Base-by-base conservation (phyloP, 2,888 invertebrate genomes). In the Cheilosia urbana region DNA sequence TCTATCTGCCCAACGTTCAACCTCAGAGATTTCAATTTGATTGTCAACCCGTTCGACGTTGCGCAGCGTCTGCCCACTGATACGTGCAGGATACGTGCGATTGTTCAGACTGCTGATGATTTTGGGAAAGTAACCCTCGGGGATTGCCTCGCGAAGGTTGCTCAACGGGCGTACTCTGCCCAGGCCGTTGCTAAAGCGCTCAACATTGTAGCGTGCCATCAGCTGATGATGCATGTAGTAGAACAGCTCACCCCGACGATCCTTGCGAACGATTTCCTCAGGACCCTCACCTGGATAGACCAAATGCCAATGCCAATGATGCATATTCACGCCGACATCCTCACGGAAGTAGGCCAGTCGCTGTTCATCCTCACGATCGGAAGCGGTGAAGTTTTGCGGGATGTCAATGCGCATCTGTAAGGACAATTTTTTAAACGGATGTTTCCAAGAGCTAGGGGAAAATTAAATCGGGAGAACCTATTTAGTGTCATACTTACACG, bases 231-330 rank as follows among this genome's bases (percentile, higher is more conserved):
- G 96, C 95, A 96, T 95, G 89, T 95, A 96, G 89, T 94, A 96
- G 91, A 96, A 96, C 2, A 96, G 92, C 91, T 96, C 96, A 15
- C 96, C 96, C 49, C 95, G 94, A 79, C 96, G 93, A 90, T 96
- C 95, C 90, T 97, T 96, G 62, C 93, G 93, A 4, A 97, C 96
- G 49, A 96, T 94, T 49, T 93, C 91, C 15, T 90, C 89, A 19
- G 94, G 93, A 0, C 95, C 94, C 75, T 95, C 94, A 90, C 95
- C 95, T 0, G 97, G 97, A 90, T 97, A 97, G 1, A 97, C 97
- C 88, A 97, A 93, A 91, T 97, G 97, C 97, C 97, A 97, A 90
- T 97, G 97, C 97, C 97, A 97, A 91, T 97, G 97, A 91, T 97
- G 97, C 65, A 96, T 94, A 92, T 97, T 97, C 88, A 97, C 93